Evolutionary conservation across 2,888 invertebrate genomes (phyloP).

Genomic region (Byasa hedistus): DNA sequence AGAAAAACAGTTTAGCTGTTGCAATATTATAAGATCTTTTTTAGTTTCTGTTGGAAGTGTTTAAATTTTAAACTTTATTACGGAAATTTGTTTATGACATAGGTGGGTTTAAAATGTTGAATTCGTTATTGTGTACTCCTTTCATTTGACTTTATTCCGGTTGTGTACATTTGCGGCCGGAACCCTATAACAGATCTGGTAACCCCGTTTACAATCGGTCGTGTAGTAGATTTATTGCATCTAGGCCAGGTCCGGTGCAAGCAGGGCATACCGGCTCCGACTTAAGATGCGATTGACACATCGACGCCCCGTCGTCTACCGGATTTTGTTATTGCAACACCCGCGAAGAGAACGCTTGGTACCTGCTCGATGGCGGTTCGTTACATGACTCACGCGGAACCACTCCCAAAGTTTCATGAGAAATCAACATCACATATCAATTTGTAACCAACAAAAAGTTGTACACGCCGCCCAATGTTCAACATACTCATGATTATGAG

Average conservation of each 20-base stretch:
- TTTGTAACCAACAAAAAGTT: too few relatives aligned
- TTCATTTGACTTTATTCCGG: not conserved
- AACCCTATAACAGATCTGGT: conserved; percentile 12
- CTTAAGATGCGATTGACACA: conserved; percentile 37
- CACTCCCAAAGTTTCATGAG: not conserved
- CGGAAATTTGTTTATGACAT: too few relatives aligned
- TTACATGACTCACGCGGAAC: conserved; percentile 13
- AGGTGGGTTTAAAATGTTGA: too few relatives aligned
- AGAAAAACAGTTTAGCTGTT: not conserved
- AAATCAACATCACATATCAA: not conserved
- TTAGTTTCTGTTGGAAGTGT: not conserved
- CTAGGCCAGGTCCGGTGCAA: conserved; percentile 43
- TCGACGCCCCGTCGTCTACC: conserved; percentile 28
- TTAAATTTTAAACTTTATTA: too few relatives aligned
- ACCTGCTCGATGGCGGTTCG: not conserved
- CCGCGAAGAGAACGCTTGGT: conserved; percentile 11
- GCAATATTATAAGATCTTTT: not conserved
- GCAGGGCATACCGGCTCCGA: conserved; percentile 31
- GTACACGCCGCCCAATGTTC: too few relatives aligned
- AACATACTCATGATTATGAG: too few relatives aligned
- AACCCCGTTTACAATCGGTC: conserved; percentile 33
- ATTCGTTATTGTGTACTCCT: not conserved
- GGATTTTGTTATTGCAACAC: conserved; percentile 25
- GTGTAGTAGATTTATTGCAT: conserved; percentile 34
- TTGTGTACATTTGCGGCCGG: not conserved